phyloP scores from a whole-genome alignment of 1,140 invertebrate genomes.

The Theocolax elegans region DNA sequence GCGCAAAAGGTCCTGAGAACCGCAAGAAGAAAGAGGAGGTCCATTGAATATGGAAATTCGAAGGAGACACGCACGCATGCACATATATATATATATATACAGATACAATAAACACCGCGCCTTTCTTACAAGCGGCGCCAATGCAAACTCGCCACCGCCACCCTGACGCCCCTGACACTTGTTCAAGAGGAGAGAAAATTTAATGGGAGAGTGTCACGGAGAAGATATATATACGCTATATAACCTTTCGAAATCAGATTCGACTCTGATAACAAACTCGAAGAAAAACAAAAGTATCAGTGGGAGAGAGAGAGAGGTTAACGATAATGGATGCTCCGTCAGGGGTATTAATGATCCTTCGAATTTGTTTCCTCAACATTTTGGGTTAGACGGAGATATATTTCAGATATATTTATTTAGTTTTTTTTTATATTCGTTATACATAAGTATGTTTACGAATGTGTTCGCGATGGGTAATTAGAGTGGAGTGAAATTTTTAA shows the following conservation, averaged over 20 bases:
- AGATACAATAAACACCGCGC: constrained; percentile 44
- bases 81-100: no score
- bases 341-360: no score
- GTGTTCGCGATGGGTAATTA: no score
- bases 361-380: no score
- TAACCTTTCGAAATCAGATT: constrained; percentile 37
- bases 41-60: constrained; percentile 57
- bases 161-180: constrained; percentile 59
- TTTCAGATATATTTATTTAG: no score
- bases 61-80: no score
- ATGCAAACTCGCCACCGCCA: constrained; percentile 54
- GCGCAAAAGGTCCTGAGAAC: constrained; percentile 53
- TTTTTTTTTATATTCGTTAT: no score
- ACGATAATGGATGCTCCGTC: constrained; percentile 21
- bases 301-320: constrained; percentile 25
- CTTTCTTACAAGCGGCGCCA: constrained; percentile 40
- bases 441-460: no score
- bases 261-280: constrained; percentile 14
- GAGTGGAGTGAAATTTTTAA: no score
- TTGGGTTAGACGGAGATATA: no score
- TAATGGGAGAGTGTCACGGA: constrained; percentile 23
- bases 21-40: constrained; percentile 45
- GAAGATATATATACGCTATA: no score
- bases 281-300: constrained; percentile 41
- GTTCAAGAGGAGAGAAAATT: constrained; percentile 43